A percentile compares a stretch with the other conserved stretches of the same genome.
Evolutionary conservation across 2,113 vertebrate genomes (phyloP).

Genomic region (Uria lomvia): DNA sequence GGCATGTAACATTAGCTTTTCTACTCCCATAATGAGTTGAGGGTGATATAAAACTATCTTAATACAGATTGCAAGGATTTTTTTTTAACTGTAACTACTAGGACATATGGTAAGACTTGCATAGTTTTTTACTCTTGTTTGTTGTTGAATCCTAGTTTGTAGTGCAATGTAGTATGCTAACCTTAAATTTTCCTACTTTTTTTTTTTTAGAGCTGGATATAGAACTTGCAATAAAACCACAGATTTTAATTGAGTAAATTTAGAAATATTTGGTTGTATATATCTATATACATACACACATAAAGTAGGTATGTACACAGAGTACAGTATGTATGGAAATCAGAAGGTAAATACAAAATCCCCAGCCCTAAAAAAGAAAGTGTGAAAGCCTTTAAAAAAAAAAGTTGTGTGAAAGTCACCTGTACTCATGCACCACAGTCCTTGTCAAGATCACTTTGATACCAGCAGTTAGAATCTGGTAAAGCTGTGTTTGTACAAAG

Average conservation of each 20-base stretch:
- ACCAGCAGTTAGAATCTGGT: background rate
- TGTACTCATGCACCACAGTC: background rate
- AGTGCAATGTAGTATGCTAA: background rate
- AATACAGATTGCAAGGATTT: background rate
- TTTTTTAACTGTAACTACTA: background rate
- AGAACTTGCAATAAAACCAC: background rate
- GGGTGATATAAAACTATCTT: background rate
- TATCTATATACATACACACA: background rate
- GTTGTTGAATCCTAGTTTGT: background rate
- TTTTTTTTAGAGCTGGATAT: background rate
- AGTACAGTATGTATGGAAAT: background rate
- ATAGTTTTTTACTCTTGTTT: background rate
- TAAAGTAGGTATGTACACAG: background rate
- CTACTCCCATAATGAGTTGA: accelerated
- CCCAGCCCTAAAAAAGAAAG: background rate
- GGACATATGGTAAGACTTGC: background rate
- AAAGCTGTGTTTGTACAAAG: background rate
- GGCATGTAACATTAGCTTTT: background rate
- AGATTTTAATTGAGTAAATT: background rate
- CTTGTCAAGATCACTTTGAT: background rate
- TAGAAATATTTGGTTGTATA: background rate
- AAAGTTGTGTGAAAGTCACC: background rate
- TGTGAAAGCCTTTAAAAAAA: background rate
- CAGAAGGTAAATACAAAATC: background rate
- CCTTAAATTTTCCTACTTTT: background rate